A percentile compares a stretch with the other conserved stretches of the same genome.
These are phyloP conservation scores for Coluber constrictor DNA, from an alignment of 2,797 vertebrate genomes.

Conservation along the genomic window DNA sequence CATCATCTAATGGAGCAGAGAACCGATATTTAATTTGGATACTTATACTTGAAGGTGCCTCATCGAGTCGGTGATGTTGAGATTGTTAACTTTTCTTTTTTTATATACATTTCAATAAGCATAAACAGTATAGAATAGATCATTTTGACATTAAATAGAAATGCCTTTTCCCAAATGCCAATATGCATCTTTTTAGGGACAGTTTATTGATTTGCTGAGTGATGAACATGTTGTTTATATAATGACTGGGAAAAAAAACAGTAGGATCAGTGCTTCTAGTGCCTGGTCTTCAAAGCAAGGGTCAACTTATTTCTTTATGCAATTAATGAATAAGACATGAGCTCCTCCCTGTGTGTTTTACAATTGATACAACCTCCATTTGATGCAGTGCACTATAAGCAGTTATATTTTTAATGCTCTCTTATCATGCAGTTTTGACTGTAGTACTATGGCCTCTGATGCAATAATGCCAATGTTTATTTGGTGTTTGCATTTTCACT, in stretches of 20 bases:
- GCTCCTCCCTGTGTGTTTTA: neutral
- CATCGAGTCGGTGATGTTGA: neutral
- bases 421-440: neutral
- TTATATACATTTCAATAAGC: constrained; percentile 31
- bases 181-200: constrained; percentile 7
- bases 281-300: neutral
- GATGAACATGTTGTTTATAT: constrained; percentile 3
- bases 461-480: neutral
- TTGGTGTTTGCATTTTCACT: neutral
- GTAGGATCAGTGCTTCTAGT: neutral
- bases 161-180: neutral
- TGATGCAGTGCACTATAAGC: neutral
- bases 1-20: constrained; percentile 14
- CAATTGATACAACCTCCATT: neutral
- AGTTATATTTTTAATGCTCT: neutral
- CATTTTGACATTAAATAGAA: constrained; percentile 26
- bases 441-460: neutral
- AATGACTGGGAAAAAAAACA: neutral
- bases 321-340: neutral
- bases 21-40: constrained; percentile 14
- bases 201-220: neutral
- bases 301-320: neutral
- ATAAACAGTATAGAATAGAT: constrained; percentile 24
- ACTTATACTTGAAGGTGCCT: constrained; percentile 3
- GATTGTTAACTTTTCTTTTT: constrained; percentile 25